These are phyloP conservation scores for Cephonodes hylas DNA, from an alignment of 2,888 invertebrate genomes.

Conservation along the genomic window DNA sequence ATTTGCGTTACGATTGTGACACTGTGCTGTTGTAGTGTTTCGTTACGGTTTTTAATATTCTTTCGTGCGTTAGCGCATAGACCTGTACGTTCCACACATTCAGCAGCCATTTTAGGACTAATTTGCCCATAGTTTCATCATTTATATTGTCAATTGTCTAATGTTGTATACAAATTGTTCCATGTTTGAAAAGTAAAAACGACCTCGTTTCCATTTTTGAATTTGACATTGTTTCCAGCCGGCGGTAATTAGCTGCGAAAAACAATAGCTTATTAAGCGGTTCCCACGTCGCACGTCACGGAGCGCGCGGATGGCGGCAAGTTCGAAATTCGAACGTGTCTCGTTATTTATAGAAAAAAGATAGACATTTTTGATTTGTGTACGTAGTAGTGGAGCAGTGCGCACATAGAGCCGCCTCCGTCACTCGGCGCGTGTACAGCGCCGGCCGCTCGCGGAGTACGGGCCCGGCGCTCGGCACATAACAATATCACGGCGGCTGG, in stretches of 20 bases:
- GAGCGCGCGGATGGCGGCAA: slow-evolving; percentile 26
- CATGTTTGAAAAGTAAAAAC: neutral
- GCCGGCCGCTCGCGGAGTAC: slow-evolving; percentile 38
- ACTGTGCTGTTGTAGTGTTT: slow-evolving; percentile 2
- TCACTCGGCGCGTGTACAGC: slow-evolving; percentile 33
- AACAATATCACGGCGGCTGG: slow-evolving; percentile 63
- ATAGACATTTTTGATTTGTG: slow-evolving; percentile 72
- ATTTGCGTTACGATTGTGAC: slow-evolving; percentile 24
- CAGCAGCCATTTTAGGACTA: neutral
- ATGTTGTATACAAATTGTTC: neutral
- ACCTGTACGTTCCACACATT: neutral
- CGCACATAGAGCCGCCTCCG: neutral
- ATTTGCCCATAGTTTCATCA: neutral
- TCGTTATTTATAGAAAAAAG: slow-evolving; percentile 38
- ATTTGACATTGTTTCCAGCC: neutral
- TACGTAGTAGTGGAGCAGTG: slow-evolving; percentile 29
- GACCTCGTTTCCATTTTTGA: neutral
- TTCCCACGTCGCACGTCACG: slow-evolving; percentile 21
- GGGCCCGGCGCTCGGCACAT: slow-evolving; percentile 58
- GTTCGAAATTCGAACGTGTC: slow-evolving; percentile 34
- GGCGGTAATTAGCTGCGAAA: neutral
- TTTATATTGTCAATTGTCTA: neutral
- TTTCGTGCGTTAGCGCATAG: neutral
- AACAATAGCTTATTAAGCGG: slow-evolving; percentile 10
- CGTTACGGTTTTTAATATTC: neutral